These are phyloP conservation scores for Nansenia antarctica DNA, from an alignment of 2,113 vertebrate species.

Conservation along the genomic window DNA sequence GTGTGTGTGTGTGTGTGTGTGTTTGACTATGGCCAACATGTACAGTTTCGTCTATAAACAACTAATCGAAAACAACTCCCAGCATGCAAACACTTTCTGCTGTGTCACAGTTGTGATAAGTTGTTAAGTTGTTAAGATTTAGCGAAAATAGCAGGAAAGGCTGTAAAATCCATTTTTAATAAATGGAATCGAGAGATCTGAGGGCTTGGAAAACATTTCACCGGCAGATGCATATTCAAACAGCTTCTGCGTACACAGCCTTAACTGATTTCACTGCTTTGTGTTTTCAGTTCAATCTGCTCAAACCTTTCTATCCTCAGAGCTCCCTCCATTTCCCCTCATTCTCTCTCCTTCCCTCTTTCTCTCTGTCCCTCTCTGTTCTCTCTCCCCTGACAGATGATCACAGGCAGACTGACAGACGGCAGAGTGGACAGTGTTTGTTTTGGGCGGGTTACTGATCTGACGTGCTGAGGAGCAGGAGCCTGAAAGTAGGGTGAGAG, in stretches of 20 bases:
- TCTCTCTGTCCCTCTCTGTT: too few species aligned
- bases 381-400: neutral
- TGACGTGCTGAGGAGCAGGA: slow-evolving; percentile 1
- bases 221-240: neutral
- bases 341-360: neutral
- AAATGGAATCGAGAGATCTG: neutral
- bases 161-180: neutral
- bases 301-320: neutral
- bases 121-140: neutral
- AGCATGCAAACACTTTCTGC: neutral
- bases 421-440: slow-evolving; percentile 9
- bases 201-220: neutral
- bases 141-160: neutral
- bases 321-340: neutral
- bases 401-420: neutral
- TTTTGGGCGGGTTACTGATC: slow-evolving; percentile 13
- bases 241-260: neutral
- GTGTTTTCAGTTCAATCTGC: neutral
- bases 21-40: neutral
- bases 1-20: neutral
- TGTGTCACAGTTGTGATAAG: too few species aligned
- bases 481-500: neutral
- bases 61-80: neutral
- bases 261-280: slow-evolving; percentile 3
- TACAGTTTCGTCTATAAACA: neutral